Conservation (phyloP, 2,888 invertebrate genomes). For the Harpalus rubripes region DNA sequence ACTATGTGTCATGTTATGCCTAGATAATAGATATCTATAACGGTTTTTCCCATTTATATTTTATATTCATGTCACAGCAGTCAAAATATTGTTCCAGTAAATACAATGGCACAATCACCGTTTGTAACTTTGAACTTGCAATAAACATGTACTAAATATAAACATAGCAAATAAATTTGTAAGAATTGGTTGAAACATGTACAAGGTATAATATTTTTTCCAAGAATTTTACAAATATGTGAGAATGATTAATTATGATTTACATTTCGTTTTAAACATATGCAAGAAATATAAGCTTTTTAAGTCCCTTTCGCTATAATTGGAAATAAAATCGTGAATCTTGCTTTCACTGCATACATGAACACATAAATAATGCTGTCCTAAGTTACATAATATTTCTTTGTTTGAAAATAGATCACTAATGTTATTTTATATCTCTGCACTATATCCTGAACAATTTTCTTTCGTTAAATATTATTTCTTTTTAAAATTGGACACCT, state of each 20-base stretch:
- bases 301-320: background rate
- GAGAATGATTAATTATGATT: background rate
- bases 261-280: background rate
- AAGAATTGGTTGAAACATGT: too few relatives aligned
- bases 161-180: background rate
- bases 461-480: background rate
- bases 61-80: constrained; percentile 25
- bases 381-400: background rate
- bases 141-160: background rate
- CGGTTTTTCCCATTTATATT: constrained; percentile 35
- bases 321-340: background rate
- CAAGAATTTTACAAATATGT: background rate
- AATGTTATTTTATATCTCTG: background rate
- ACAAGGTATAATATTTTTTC: too few relatives aligned
- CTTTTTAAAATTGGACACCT: background rate
- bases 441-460: background rate
- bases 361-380: background rate
- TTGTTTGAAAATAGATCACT: background rate
- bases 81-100: constrained; percentile 15
- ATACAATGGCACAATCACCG: constrained; percentile 21
- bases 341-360: background rate
- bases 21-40: background rate
- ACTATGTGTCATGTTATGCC: constrained; percentile 6
- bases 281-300: background rate
- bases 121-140: background rate